Evolutionary conservation across 2,113 vertebrate genomes (phyloP), one percentile per base, ranked within the genome.

Genomic region (Macrotus californicus): DNA sequence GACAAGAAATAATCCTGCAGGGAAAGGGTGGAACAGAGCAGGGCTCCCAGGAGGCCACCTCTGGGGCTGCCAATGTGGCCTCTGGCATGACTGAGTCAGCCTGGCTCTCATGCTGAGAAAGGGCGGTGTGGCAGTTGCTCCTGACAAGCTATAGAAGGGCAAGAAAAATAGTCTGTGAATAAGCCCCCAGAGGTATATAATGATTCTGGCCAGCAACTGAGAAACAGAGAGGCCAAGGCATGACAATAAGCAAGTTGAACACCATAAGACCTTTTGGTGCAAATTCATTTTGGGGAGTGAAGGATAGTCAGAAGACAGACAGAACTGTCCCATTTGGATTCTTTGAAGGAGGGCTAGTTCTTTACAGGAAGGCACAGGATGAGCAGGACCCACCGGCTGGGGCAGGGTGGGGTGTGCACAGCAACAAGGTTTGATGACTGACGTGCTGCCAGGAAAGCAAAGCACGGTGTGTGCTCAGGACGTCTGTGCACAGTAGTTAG

Each of bases 51-150:
- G 18, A 0, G n/a, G 26, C 93, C 72, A 13, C 92, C 94, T 94
- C 73, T 24, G 77, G 73, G 11, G 34, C 56, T 88, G 67, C 90
- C 76, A 52, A 14, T 7, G 31, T 41, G 0, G 0, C 82, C 41
- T 31, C 0, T 2, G 93, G 87, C 82, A 86, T 22, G 39, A 95
- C 4, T 43, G 52, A 92, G 94, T 90, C 96, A 54, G 52, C 83
- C 93, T 64, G 21, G n/a, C 1, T 9, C 97, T 95, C 5, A 31
- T 3, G 89, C 56, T 84, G 97, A 97, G 56, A 72, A 93, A 93
- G 84, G 96, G 94, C 5, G 64, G 89, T 89, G 87, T 56, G 82
- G 95, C 96, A 96, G 95, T 43, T 80, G 77, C 41, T 89, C n/a
- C 88, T 88, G 87, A 90, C 56, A 77, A 87, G 43, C 80, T 80